These are phyloP conservation scores for Coenonympha arcania DNA, from an alignment of 2,888 invertebrate species.

Conservation along the genomic window DNA sequence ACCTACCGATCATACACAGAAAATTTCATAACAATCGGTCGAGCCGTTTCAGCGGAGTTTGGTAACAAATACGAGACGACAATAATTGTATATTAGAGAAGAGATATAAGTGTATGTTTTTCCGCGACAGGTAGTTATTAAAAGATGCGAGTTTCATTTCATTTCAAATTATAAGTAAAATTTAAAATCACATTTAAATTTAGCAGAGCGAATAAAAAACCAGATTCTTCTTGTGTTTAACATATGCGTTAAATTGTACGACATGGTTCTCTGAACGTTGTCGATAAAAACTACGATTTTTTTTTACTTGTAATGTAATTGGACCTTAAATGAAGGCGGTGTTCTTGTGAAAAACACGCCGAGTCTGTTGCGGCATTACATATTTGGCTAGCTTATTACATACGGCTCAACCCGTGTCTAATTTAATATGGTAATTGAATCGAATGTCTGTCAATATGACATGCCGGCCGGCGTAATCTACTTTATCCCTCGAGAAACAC, in stretches of 20 bases:
- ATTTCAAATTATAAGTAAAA: too few relatives aligned
- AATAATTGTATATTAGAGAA: too few relatives aligned
- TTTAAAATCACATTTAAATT: too few relatives aligned
- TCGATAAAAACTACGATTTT: background rate
- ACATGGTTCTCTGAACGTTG: background rate
- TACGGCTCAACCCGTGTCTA: slow-evolving; percentile 18
- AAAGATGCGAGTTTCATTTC: too few relatives aligned
- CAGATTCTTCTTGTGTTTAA: background rate
- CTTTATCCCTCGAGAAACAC: background rate
- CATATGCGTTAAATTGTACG: background rate
- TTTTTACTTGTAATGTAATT: slow-evolving; percentile 4
- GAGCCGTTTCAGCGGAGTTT: too few relatives aligned
- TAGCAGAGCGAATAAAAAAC: background rate
- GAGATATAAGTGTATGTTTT: too few relatives aligned
- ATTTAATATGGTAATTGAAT: slow-evolving; percentile 27
- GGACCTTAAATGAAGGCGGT: slow-evolving; percentile 6
- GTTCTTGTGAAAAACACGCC: slow-evolving; percentile 13
- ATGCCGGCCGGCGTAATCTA: slow-evolving; percentile 21
- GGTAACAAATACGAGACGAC: too few relatives aligned
- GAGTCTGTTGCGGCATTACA: slow-evolving; percentile 20
- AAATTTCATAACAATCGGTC: too few relatives aligned
- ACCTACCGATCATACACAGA: too few relatives aligned
- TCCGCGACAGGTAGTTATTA: too few relatives aligned
- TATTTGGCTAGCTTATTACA: slow-evolving; percentile 19
- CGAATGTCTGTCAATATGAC: slow-evolving; percentile 26